A percentile compares a stretch with the other conserved stretches of the same genome.
Conservation (phyloP, 1,140 invertebrate species). For the Monochamus saltuarius region DNA sequence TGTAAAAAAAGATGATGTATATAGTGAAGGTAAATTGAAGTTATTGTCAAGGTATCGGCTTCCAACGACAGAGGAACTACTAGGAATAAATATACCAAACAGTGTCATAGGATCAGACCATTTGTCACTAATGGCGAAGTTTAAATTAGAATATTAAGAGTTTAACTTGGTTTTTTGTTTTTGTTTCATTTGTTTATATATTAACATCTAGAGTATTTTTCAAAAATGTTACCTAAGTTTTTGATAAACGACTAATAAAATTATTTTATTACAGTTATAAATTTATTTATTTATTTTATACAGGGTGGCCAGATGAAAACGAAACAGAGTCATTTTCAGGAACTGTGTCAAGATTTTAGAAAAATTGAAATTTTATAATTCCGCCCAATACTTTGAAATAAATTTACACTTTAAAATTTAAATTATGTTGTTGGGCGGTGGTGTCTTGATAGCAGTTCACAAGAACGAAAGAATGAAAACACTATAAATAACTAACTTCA, state of each 20-base stretch:
- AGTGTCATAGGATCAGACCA: constrained; percentile 74
- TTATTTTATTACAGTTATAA: no score
- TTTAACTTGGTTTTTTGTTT: constrained; percentile 55
- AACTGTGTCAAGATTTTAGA: no score
- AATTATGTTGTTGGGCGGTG: no score
- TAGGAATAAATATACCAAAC: constrained; percentile 73
- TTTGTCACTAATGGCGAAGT: constrained; percentile 66
- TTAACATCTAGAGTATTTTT: not conserved
- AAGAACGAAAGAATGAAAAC: no score
- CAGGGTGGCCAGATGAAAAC: no score
- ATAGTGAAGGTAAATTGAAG: constrained; percentile 51
- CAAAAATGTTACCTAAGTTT: constrained; percentile 1
- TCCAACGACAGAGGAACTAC: constrained; percentile 62
- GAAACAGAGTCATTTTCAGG: no score
- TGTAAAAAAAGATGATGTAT: constrained; percentile 19
- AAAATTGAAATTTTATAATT: no score
- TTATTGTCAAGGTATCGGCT: constrained; percentile 64
- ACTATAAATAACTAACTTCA: no score
- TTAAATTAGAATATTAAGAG: constrained; percentile 50
- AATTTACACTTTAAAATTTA: no score
- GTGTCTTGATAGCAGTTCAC: no score
- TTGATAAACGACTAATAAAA: not conserved
- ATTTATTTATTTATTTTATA: no score
- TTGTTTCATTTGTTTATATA: constrained; percentile 45
- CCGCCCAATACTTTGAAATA: no score